Base-by-base conservation (phyloP, 2,888 invertebrate species). In the Glyphotaelius pellucidus region DNA sequence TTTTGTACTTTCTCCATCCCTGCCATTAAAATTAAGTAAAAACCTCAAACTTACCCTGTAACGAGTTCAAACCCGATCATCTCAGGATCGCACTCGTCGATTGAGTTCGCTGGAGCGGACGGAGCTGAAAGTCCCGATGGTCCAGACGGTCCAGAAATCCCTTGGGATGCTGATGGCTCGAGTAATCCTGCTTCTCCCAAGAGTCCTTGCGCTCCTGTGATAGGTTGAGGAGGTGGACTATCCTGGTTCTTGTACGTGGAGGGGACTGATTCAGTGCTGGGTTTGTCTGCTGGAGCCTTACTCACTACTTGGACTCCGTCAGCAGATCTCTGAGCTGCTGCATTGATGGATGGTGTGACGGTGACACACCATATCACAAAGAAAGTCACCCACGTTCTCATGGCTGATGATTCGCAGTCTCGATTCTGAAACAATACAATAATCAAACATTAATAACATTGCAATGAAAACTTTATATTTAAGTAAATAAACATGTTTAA, bases 11-110 rank as follows among this genome's bases (percentile, higher is more conserved):
- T 15, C 4, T 52, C 19, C 19, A 3, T 19, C 19, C 52, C 19
- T 15, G 0, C 0, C 14, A 47, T 47, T 47, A 47, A 14, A 19
- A 52, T 19, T 19, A 25, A 19, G 52, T 7, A 67, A n/a, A 67
- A 67, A n/a, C n/a, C n/a, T n/a, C 5, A 25, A n/a, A 94, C 95
- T 96, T 95, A 97, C 97, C 98, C 99, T 94, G 98, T 99, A 94
- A 98, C 97, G 94, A 99, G 97, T 96, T 99, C 99, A 95, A 99
- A 99, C 94, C 98, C 98, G 94, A 98, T 97, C 97, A 98, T 98
- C 95, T 98, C 98, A 89, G 98, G 97, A 95, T 98, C 98, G 95
- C 98, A 98, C 95, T 98, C 98, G 94, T 98, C 98, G 87, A 96
- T 95, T 83, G 96, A 96, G 93, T 96, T 95, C 2, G 96, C 96